Evolutionary conservation across 2,888 invertebrate species (phyloP), one percentile per base, ranked within the genome.

Genomic region (Chalcosyrphus nemorum): DNA sequence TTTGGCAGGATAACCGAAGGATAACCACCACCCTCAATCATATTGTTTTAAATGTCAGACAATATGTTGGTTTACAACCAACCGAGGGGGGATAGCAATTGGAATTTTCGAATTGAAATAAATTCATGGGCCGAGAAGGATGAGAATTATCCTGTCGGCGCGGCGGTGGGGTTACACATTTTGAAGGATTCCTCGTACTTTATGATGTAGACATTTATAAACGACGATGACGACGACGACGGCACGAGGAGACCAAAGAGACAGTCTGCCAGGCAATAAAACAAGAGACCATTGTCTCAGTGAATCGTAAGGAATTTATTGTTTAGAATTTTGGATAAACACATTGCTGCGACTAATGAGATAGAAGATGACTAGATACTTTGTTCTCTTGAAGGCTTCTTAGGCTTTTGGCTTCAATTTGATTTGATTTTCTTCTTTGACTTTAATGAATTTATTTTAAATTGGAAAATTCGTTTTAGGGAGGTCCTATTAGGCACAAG

Each of bases 21-120:
- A 59, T 43, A 41, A 61, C 21, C 63, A 70, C 70, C 65, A 71
- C 71, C 65, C 65, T 52, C 35, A 29, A 76, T 76, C 19, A 35
- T 71, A 81, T 77, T 78, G 61, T 78, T 82, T 82, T 78, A 82
- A 82, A 82, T 74, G 68, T 47, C 82, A 78, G 72, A 74, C 78
- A 82, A 82, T 82, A 82, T 82, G 82, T 78, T 56, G 65, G 77
- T 61, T 81, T 76, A 57, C 29, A 65, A 27, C 50, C 24, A 41
- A 47, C 38, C 27, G 11, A 21, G 35, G 41, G 47, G 15, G 43
- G 13, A n/a, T 52, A 21, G 11, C 43, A 66, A 59, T 63, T 65
- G 38, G 21, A 61, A 75, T 50, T 75, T 50, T 57, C 47, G 27
- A 52, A 50, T 70, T 32, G 29, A 47, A 56, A 27, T 41, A 24